Base-by-base conservation (phyloP, 2,113 vertebrate genomes). In the Piaya cayana region DNA sequence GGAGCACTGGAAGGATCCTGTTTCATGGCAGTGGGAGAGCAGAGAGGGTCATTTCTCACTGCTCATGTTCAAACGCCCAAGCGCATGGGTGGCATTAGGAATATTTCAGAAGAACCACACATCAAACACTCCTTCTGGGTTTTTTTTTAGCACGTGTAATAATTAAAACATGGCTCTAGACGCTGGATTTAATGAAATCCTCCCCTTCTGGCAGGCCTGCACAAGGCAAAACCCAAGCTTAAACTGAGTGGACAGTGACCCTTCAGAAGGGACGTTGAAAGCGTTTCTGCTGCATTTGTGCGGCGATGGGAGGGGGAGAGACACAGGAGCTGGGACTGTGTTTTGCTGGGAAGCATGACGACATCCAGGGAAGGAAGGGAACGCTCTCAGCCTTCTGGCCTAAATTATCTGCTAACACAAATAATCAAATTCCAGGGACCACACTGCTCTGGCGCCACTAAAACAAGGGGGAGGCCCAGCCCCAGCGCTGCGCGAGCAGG, bases 331-430 rank as follows among this genome's bases (percentile, higher is more conserved):
- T 0, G 0, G 68, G 91, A 26, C 58, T 84, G 80, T 82, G 84
- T 65, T 76, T 87, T 82, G 93, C 95, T 97, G 97, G 95, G 96
- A 97, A 97, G 96, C 93, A 88, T 96, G 96, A 97, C 78, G 83
- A 92, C 95, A 95, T 87, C 26, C 78, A 63, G 95, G 84, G 95
- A 97, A 82, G 59, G 97, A 97, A 95, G 97, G 96, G 92, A 97
- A 96, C 85, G 5, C 56, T 96, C 94, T 96, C 93, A 92, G 92
- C 88, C 97, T 98, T 96, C 97, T 97, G 97, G 97, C 96, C 97
- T 97, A 91, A 97, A 97, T 98, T 97, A 98, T 98, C 98, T 97
- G 98, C 97, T 98, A 98, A 98, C 95, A 98, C 97, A 98, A 98
- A 97, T 97, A 98, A 98, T 97, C 94, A 92, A 90, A 96, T 97